These are phyloP conservation scores for Gastracanthus pulcherrimus DNA, from an alignment of 2,888 invertebrate genomes.

Conservation along the genomic window DNA sequence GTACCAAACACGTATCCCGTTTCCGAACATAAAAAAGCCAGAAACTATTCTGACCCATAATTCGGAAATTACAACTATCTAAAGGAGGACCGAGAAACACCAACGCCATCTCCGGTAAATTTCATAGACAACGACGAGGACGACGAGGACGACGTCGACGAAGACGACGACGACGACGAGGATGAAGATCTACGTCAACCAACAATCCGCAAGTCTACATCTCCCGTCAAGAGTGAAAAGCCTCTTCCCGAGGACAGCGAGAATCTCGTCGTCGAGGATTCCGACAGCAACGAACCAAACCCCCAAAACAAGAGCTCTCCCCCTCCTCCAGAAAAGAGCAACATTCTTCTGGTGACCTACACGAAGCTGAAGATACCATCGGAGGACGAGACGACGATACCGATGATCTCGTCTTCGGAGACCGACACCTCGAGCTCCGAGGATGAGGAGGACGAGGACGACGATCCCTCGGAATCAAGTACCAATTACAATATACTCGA, in stretches of 20 bases:
- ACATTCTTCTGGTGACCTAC: slow-evolving; percentile 28
- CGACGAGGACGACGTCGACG: no score
- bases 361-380: slow-evolving; percentile 33
- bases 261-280: background rate
- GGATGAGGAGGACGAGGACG: slow-evolving; percentile 64
- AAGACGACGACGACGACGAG: no score
- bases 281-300: background rate
- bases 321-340: background rate
- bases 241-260: background rate
- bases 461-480: slow-evolving; percentile 70
- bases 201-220: background rate
- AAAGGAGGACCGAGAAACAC: slow-evolving; percentile 70
- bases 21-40: slow-evolving; percentile 25
- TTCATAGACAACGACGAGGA: slow-evolving; percentile 60
- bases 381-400: slow-evolving; percentile 64
- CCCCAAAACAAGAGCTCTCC: no score
- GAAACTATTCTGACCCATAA: background rate
- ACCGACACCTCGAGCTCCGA: slow-evolving; percentile 71
- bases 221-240: background rate
- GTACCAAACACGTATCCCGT: no score
- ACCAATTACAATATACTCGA: slow-evolving; percentile 72
- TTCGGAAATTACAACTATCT: no score
- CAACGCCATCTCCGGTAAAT: slow-evolving; percentile 67
- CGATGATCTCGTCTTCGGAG: slow-evolving; percentile 71
- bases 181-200: no score